A percentile compares a stretch with the other conserved stretches of the same genome.
These are phyloP conservation scores for Tetragonula carbonaria DNA, from an alignment of 2,888 invertebrate species.

Conservation along the genomic window DNA sequence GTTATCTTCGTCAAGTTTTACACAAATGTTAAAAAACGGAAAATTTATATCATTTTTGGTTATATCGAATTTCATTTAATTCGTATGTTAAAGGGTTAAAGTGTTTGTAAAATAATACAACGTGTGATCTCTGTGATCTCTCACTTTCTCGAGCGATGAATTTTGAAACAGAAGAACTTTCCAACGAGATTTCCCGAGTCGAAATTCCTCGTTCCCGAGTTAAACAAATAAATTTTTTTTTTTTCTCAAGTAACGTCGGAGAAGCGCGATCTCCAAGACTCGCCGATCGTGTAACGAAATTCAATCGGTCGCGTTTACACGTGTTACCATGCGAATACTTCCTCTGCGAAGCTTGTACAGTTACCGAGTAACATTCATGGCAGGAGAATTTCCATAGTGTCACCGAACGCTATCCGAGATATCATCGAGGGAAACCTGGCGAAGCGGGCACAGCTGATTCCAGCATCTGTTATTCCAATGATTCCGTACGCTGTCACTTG, in stretches of 20 bases:
- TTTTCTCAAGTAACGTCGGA: neutral
- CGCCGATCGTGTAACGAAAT: conserved; percentile 18
- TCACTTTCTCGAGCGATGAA: too few species aligned
- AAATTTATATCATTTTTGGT: too few species aligned
- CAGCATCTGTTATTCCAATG: neutral
- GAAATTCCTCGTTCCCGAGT: too few species aligned
- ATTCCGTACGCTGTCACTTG: neutral
- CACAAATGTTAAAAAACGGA: too few species aligned
- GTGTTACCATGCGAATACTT: conserved; percentile 39
- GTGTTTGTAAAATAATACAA: too few species aligned
- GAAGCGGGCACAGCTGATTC: conserved; percentile 37
- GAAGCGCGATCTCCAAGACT: neutral
- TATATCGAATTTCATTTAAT: too few species aligned
- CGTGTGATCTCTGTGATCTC: too few species aligned
- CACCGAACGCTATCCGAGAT: conserved; percentile 63
- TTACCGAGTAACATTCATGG: conserved; percentile 29
- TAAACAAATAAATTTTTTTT: too few species aligned
- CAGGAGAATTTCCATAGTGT: conserved; percentile 62
- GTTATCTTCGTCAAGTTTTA: too few species aligned
- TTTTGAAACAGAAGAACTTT: too few species aligned
- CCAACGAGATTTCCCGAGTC: too few species aligned
- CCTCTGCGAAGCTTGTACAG: conserved; percentile 20
- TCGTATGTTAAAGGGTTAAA: too few species aligned
- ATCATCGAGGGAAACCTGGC: conserved; percentile 51
- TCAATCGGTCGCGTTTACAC: conserved; percentile 31